Conservation (phyloP, 2,888 invertebrate species). For the Tyria jacobaeae region DNA sequence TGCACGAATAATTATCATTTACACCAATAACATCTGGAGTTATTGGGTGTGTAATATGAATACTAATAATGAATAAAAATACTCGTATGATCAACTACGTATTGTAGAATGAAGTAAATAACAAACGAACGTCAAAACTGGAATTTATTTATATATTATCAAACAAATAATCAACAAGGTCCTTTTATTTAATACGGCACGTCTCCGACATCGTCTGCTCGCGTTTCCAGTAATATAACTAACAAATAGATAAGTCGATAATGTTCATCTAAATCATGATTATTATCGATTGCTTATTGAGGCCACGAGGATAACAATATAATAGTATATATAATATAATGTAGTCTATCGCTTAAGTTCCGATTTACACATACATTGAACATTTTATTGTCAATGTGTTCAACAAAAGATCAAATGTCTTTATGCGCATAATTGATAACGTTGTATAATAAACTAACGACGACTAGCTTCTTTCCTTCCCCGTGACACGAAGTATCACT, state of each 20-base stretch:
- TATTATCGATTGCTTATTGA: slow-evolving; percentile 26
- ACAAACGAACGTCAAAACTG: background rate
- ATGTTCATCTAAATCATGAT: slow-evolving; percentile 47
- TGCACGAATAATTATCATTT: no score
- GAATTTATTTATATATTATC: slow-evolving; percentile 11
- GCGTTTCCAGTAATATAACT: slow-evolving; percentile 33
- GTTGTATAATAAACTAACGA: no score
- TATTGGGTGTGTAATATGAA: no score
- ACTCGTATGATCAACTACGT: background rate
- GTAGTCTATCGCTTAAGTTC: no score
- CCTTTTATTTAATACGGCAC: slow-evolving; percentile 6
- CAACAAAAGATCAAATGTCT: no score
- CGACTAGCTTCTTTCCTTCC: no score
- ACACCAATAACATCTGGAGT: no score
- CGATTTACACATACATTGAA: no score
- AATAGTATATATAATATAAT: background rate
- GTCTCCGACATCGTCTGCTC: slow-evolving; percentile 23
- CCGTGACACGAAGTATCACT: no score
- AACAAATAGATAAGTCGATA: slow-evolving; percentile 29
- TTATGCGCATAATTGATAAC: no score
- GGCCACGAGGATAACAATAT: slow-evolving; percentile 34
- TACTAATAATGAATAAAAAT: background rate
- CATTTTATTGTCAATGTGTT: no score
- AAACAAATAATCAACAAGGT: slow-evolving; percentile 15
- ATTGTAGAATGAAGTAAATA: background rate